Evolutionary conservation across 1,140 invertebrate genomes (phyloP).

Genomic region (Ctenoplectra terminalis): DNA sequence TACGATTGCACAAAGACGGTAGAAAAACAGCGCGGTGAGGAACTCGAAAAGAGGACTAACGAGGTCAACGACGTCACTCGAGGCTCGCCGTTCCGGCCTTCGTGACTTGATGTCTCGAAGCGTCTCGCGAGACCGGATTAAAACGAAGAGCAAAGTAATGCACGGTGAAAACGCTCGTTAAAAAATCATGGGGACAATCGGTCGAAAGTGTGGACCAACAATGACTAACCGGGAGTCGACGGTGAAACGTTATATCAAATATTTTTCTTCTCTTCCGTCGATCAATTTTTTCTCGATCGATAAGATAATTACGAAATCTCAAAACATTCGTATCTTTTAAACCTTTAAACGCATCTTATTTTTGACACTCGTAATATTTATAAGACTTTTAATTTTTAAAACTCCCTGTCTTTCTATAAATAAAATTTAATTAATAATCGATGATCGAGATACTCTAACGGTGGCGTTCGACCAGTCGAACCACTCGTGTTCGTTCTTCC

Average conservation of each 20-base stretch:
- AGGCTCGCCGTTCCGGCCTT: conserved; percentile 49
- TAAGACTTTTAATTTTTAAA: too few species aligned
- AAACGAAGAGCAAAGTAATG: conserved; percentile 3
- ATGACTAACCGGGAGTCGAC: neutral
- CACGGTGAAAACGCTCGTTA: conserved; percentile 23
- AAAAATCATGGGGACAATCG: conserved; percentile 37
- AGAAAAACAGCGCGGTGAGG: conserved; percentile 49
- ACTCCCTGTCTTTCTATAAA: too few species aligned
- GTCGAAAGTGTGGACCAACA: neutral
- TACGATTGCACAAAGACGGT: conserved; percentile 54
- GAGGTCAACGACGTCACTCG: conserved; percentile 64
- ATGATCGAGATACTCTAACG: conserved; percentile 7
- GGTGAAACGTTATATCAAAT: neutral
- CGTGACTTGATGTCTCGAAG: conserved; percentile 45
- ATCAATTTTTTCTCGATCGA: neutral
- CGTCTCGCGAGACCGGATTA: conserved; percentile 1
- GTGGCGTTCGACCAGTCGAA: neutral
- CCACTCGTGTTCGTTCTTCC: neutral
- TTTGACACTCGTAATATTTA: too few species aligned
- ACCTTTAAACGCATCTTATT: too few species aligned
- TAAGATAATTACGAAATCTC: neutral
- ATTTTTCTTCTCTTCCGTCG: conserved; percentile 1
- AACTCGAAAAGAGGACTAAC: conserved; percentile 61
- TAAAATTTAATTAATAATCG: conserved; percentile 58
- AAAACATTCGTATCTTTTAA: too few species aligned